These are phyloP conservation scores for Asarcornis scutulata DNA, from an alignment of 2,113 vertebrate species.

Conservation along the genomic window DNA sequence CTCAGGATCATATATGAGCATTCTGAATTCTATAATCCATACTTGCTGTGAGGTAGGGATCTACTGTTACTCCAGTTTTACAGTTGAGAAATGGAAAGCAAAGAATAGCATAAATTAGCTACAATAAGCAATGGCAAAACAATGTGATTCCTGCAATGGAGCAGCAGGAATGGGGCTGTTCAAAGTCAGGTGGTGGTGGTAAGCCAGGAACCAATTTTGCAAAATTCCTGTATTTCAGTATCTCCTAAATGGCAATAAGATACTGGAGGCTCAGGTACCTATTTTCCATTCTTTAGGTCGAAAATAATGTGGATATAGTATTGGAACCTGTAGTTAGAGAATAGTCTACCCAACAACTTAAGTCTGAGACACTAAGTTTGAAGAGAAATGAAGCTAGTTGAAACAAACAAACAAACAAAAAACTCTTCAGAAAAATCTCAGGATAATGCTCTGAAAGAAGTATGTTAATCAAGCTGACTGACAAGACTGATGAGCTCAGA, in stretches of 20 bases:
- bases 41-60: not conserved
- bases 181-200: not conserved
- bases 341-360: not conserved
- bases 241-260: not conserved
- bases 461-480: not conserved
- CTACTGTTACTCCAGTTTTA: not conserved
- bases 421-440: not conserved
- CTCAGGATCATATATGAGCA: not conserved
- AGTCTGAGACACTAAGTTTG: not conserved
- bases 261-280: not conserved
- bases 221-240: not conserved
- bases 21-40: not conserved
- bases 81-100: not conserved
- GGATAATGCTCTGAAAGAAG: not conserved
- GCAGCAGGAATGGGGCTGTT: not conserved
- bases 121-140: not conserved
- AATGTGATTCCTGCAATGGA: not conserved
- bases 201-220: not conserved
- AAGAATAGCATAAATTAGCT: not conserved
- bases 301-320: not conserved
- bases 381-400: not conserved
- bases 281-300: not conserved
- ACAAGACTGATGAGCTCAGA: not conserved
- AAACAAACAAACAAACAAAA: not conserved
- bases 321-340: not conserved